A percentile compares a stretch with the other conserved stretches of the same genome.
Conservation (phyloP, 2,888 invertebrate genomes). For the Encarsia formosa region DNA sequence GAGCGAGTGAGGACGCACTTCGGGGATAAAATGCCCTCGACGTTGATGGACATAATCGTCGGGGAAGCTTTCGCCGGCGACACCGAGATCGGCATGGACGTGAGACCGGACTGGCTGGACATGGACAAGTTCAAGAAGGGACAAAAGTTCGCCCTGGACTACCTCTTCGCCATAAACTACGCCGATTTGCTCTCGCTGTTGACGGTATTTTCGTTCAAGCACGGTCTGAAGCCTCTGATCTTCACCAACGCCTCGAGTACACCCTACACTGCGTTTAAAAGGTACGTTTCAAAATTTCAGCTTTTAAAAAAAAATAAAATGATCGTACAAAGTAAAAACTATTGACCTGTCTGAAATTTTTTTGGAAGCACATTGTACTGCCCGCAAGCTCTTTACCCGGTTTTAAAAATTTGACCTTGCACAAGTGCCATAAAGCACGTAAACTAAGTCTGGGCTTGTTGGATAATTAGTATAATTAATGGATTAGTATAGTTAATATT, state of each 20-base stretch:
- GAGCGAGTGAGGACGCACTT: neutral
- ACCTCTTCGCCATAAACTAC: constrained; percentile 44
- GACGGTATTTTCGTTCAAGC: constrained; percentile 47
- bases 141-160: constrained; percentile 49
- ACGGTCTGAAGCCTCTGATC: constrained; percentile 51
- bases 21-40: constrained; percentile 1
- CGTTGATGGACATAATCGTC: constrained; percentile 2
- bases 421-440: too few species aligned
- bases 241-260: constrained; percentile 53
- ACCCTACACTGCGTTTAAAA: constrained; percentile 50
- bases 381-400: too few species aligned
- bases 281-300: constrained; percentile 25
- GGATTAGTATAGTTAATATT: too few species aligned
- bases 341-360: too few species aligned
- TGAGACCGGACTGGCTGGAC: constrained; percentile 50
- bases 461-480: too few species aligned
- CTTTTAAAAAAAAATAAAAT: neutral
- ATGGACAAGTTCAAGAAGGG: constrained; percentile 50
- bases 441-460: too few species aligned
- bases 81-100: constrained; percentile 30
- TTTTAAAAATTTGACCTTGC: too few species aligned
- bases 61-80: constrained; percentile 32
- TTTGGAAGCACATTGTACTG: too few species aligned
- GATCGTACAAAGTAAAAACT: neutral
- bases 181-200: constrained; percentile 49